phyloP scores from a whole-genome alignment of 2,797 vertebrate species.

The Periparus ater region DNA sequence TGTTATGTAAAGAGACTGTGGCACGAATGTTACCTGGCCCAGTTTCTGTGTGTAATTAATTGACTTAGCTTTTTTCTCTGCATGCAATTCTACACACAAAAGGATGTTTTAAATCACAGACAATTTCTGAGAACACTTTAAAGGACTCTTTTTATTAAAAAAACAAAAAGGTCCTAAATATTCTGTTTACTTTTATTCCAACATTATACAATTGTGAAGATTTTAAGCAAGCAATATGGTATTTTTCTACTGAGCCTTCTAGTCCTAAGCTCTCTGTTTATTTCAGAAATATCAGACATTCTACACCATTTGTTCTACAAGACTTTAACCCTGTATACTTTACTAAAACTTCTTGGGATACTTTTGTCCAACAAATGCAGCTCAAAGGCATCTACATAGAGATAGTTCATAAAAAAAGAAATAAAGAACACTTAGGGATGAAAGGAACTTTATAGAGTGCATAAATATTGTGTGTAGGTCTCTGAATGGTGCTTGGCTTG shows the following conservation, averaged over 20 bases:
- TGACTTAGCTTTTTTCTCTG: neutral
- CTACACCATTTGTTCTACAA: neutral
- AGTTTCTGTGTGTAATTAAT: neutral
- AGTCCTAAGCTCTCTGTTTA: neutral
- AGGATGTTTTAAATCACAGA: neutral
- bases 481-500: neutral
- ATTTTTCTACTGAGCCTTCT: neutral
- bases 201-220: neutral
- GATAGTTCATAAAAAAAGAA: neutral
- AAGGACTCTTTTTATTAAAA: neutral
- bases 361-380: neutral
- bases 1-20: neutral
- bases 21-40: neutral
- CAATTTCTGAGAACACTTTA: neutral
- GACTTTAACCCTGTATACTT: neutral
- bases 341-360: neutral
- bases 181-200: neutral
- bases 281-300: neutral
- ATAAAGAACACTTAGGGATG: neutral
- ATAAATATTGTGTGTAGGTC: neutral
- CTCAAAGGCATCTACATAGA: neutral
- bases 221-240: neutral
- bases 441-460: neutral
- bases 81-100: neutral
- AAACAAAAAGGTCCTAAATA: neutral